Percentiles rank a stretch among this genome's conserved stretches.
These are phyloP conservation scores for Ancistrus triradiatus DNA, from an alignment of 2,113 vertebrate species.

Conservation along the genomic window DNA sequence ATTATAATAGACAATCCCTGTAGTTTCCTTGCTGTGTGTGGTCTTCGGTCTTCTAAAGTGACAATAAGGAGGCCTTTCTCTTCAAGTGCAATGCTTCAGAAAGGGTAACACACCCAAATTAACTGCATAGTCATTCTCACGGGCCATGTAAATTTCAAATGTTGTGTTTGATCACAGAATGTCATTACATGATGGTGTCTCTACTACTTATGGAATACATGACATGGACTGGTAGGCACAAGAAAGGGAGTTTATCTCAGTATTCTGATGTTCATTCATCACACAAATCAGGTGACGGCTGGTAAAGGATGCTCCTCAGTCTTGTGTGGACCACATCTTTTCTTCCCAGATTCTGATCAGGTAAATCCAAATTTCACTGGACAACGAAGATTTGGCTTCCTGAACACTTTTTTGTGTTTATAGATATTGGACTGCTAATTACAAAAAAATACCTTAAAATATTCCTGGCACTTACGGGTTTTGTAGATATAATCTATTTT, in stretches of 20 bases:
- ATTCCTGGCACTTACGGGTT: too few relatives aligned
- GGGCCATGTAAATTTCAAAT: constrained; percentile 6
- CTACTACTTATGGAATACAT: neutral
- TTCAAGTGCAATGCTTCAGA: constrained; percentile 32
- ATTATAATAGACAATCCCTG: constrained; percentile 37
- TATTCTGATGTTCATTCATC: neutral
- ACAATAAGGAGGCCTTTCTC: constrained; percentile 15
- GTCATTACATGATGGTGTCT: neutral
- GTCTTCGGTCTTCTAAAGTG: constrained; percentile 31
- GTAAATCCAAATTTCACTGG: too few relatives aligned
- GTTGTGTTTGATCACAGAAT: neutral
- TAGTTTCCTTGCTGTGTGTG: constrained; percentile 34
- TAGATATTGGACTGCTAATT: too few relatives aligned
- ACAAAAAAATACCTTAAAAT: too few relatives aligned
- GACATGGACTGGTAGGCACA: neutral
- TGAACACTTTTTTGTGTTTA: too few relatives aligned
- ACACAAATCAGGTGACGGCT: constrained; percentile 20
- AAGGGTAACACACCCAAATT: constrained; percentile 9
- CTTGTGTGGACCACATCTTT: too few relatives aligned
- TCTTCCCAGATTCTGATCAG: too few relatives aligned
- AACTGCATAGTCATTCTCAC: constrained; percentile 7
- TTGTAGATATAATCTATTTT: too few relatives aligned
- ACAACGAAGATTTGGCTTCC: too few relatives aligned
- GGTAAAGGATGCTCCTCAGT: too few relatives aligned
- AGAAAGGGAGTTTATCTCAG: neutral